phyloP scores from a whole-genome alignment of 2,888 invertebrate genomes.

The Autographa gamma region DNA sequence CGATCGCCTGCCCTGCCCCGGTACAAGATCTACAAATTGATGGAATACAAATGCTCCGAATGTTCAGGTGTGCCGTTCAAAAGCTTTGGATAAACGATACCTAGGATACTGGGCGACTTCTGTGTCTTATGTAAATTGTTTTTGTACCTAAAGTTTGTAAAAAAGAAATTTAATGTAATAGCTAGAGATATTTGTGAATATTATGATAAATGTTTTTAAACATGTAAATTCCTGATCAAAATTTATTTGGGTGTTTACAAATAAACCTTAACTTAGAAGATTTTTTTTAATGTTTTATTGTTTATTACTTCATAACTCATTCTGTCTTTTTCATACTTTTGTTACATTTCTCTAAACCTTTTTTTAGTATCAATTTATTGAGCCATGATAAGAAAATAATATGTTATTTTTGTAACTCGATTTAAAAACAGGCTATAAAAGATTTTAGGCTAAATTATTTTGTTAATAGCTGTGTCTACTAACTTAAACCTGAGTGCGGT shows the following conservation, averaged over 20 bases:
- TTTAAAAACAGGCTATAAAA: not conserved
- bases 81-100: conserved; percentile 30
- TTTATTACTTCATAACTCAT: too few species aligned
- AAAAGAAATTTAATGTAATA: too few species aligned
- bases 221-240: too few species aligned
- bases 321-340: too few species aligned
- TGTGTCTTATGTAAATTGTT: not conserved
- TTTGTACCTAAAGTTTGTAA: not conserved
- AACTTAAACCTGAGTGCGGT: conserved; percentile 14
- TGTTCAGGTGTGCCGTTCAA: conserved; percentile 51
- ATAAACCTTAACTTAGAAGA: too few species aligned
- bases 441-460: not conserved
- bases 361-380: too few species aligned
- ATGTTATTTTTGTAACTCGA: not conserved
- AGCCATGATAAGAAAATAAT: too few species aligned
- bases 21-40: conserved; percentile 82
- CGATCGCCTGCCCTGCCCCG: conserved; percentile 73
- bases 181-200: not conserved
- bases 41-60: conserved; percentile 78
- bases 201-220: not conserved
- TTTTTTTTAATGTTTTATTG: too few species aligned
- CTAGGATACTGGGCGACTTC: conserved; percentile 21
- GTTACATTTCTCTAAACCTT: too few species aligned
- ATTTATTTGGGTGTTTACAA: too few species aligned
- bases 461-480: not conserved